phyloP scores from a whole-genome alignment of 2,113 vertebrate genomes.

The Lamprologus lemairii region DNA sequence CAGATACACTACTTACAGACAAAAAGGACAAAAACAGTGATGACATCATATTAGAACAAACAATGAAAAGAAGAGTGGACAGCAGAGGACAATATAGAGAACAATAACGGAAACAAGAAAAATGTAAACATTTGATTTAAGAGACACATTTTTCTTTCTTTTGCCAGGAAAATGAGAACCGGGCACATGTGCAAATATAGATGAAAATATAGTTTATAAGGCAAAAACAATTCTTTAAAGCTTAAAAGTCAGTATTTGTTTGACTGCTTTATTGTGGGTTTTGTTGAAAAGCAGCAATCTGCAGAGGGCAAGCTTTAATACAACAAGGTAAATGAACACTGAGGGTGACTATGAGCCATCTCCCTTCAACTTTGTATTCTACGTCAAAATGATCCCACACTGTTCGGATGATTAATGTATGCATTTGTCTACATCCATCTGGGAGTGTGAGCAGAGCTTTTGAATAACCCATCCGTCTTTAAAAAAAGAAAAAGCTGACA shows the following conservation, averaged over 20 bases:
- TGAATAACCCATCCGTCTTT: neutral
- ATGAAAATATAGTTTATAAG: fast-evolving
- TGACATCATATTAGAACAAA: neutral
- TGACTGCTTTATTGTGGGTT: neutral
- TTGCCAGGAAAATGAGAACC: neutral
- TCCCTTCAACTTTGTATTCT: neutral
- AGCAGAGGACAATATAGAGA: neutral
- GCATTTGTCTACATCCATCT: neutral
- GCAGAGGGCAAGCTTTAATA: neutral
- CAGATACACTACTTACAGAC: neutral
- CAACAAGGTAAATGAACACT: neutral
- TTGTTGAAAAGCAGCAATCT: neutral
- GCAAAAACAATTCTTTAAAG: neutral
- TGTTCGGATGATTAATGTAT: neutral
- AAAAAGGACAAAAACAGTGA: neutral
- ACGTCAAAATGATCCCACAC: neutral
- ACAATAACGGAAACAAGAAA: neutral
- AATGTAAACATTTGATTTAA: neutral
- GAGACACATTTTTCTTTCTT: neutral
- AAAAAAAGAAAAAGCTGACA: neutral
- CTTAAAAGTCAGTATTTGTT: neutral
- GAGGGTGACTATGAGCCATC: neutral
- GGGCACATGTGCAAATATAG: neutral
- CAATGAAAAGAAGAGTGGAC: neutral
- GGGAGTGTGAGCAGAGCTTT: neutral